A percentile compares a stretch with the other conserved stretches of the same genome.
These are phyloP conservation scores for Dolichotis patagonum DNA, from an alignment of 2,113 vertebrate genomes.

Conservation along the genomic window DNA sequence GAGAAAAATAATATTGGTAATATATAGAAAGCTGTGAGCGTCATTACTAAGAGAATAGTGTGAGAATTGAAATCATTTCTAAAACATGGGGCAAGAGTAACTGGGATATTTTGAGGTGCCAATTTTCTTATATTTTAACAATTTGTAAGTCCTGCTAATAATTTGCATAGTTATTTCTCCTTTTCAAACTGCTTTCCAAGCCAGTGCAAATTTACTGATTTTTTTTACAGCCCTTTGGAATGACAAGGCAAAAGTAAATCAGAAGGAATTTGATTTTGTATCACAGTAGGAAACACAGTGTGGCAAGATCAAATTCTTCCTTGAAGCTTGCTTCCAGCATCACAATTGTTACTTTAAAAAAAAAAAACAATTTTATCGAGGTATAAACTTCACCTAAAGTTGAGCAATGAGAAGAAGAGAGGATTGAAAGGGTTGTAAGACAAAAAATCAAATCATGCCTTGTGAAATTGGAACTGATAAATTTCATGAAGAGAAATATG, in stretches of 20 bases:
- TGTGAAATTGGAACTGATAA: slow-evolving; percentile 10
- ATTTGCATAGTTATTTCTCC: neutral
- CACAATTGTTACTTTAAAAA: neutral
- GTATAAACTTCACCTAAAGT: neutral
- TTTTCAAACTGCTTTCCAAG: neutral
- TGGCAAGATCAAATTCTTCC: neutral
- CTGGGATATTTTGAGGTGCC: neutral
- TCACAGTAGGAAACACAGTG: neutral
- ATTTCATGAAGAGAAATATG: neutral
- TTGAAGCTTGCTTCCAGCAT: neutral
- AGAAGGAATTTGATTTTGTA: neutral
- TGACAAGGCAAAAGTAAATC: neutral
- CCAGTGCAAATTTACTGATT: neutral
- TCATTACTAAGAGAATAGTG: neutral
- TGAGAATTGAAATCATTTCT: neutral
- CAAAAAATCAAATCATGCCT: slow-evolving; percentile 23
- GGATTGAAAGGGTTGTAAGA: neutral
- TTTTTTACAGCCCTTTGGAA: neutral
- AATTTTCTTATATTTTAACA: slow-evolving; percentile 20
- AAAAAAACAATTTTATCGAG: neutral
- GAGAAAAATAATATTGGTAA: neutral
- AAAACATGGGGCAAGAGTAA: neutral
- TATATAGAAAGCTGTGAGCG: neutral
- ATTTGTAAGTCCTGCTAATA: neutral
- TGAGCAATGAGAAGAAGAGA: neutral